Evolutionary conservation across 2,888 invertebrate genomes (phyloP).

Genomic region (Branchipolynoe longqiensis): DNA sequence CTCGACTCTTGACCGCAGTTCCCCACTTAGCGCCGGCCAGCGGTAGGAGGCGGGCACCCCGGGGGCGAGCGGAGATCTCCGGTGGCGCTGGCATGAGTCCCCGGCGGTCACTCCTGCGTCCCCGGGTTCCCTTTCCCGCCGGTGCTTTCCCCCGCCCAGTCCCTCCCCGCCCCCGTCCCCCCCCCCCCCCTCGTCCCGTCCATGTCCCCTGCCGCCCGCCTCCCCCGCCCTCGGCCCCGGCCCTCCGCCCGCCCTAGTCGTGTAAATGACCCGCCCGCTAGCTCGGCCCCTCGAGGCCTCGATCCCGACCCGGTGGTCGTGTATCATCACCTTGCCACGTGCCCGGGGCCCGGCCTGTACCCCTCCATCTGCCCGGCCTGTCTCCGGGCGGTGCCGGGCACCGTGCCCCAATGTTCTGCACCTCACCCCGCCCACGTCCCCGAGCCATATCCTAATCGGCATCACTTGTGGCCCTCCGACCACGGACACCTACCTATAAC

Average conservation of each 20-base stretch:
- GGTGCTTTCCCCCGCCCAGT: neutral
- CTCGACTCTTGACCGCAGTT: constrained; percentile 17
- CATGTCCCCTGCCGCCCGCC: neutral
- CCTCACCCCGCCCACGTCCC: neutral
- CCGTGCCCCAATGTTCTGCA: neutral
- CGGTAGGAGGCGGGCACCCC: neutral
- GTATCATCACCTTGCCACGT: neutral
- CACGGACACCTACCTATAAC: neutral
- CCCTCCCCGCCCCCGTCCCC: neutral
- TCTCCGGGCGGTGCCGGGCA: neutral
- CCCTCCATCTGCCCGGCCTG: neutral
- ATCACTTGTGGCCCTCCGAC: neutral
- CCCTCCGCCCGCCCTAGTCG: neutral
- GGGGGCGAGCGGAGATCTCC: no score
- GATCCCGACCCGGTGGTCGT: neutral
- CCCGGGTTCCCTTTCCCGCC: neutral
- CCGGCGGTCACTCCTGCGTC: neutral
- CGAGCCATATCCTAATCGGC: neutral
- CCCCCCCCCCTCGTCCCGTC: neutral
- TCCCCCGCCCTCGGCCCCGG: neutral
- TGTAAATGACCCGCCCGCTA: neutral
- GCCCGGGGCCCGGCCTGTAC: neutral
- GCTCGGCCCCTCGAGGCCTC: neutral
- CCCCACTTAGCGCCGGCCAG: neutral
- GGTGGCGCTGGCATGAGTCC: neutral